Conservation (phyloP, 2,888 invertebrate genomes). For the Drosophila pseudotakahashii region DNA sequence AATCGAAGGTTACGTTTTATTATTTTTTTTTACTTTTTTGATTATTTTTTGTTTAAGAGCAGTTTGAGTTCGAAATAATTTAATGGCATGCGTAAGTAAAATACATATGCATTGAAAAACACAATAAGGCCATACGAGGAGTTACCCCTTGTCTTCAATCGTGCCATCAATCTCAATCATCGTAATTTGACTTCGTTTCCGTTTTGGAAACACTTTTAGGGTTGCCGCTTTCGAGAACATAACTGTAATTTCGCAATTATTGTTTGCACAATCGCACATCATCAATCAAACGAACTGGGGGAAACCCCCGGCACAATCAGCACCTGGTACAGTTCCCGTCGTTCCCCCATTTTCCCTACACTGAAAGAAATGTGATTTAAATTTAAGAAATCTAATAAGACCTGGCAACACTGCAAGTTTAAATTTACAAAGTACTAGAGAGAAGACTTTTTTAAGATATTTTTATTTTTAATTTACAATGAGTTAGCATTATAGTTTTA, state of each 20-base stretch:
- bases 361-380: neutral
- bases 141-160: conserved; percentile 18
- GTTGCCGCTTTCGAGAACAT: conserved; percentile 32
- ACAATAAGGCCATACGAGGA: neutral
- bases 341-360: neutral
- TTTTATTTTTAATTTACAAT: no score
- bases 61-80: neutral
- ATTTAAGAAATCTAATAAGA: no score
- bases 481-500: no score
- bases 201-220: conserved; percentile 37
- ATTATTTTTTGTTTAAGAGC: no score
- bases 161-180: conserved; percentile 40
- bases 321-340: conserved; percentile 34
- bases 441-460: no score
- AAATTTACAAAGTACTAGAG: no score
- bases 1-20: conserved; percentile 1
- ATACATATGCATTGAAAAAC: neutral
- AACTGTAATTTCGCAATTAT: conserved; percentile 46
- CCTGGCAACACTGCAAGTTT: no score
- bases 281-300: conserved; percentile 43
- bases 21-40: no score
- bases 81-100: neutral
- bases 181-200: conserved; percentile 31
- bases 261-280: conserved; percentile 46
- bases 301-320: conserved; percentile 34